These are phyloP conservation scores for Zhuqinia jingwanae DNA, from an alignment of 2,888 invertebrate genomes.

Conservation along the genomic window DNA sequence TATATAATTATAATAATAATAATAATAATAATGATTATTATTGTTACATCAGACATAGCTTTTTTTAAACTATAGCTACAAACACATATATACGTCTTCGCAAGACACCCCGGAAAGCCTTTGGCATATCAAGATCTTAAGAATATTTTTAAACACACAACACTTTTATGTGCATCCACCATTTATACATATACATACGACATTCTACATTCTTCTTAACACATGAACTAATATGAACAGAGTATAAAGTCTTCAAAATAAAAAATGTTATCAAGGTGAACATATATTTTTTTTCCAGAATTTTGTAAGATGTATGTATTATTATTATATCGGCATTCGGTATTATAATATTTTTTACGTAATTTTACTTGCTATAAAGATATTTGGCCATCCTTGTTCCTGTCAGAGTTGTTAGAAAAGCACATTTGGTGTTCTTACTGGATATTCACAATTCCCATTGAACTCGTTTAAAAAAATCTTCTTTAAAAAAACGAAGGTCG, in stretches of 20 bases:
- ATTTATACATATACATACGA: background rate
- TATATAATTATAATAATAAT: too few relatives aligned
- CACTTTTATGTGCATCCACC: background rate
- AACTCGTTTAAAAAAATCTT: too few relatives aligned
- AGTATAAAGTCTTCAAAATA: conserved; percentile 5
- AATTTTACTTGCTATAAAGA: background rate
- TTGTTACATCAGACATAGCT: conserved; percentile 28
- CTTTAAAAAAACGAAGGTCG: too few relatives aligned
- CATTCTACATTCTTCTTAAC: background rate
- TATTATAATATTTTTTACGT: too few relatives aligned
- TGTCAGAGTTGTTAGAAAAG: conserved; percentile 4
- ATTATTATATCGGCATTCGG: too few relatives aligned
- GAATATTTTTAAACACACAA: conserved; percentile 15
- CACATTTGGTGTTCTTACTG: conserved; percentile 43
- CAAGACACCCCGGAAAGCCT: conserved; percentile 47
- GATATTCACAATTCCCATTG: background rate
- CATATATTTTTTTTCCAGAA: too few relatives aligned
- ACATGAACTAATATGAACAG: conserved; percentile 1
- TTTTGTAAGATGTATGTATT: too few relatives aligned
- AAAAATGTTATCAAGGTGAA: too few relatives aligned
- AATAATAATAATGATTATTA: too few relatives aligned
- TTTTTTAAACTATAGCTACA: background rate
- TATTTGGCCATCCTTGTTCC: conserved; percentile 31
- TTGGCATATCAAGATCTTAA: conserved; percentile 59
- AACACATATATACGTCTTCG: conserved; percentile 1